These are phyloP conservation scores for Escarpia spicata DNA, from an alignment of 2,888 invertebrate species.

Conservation along the genomic window DNA sequence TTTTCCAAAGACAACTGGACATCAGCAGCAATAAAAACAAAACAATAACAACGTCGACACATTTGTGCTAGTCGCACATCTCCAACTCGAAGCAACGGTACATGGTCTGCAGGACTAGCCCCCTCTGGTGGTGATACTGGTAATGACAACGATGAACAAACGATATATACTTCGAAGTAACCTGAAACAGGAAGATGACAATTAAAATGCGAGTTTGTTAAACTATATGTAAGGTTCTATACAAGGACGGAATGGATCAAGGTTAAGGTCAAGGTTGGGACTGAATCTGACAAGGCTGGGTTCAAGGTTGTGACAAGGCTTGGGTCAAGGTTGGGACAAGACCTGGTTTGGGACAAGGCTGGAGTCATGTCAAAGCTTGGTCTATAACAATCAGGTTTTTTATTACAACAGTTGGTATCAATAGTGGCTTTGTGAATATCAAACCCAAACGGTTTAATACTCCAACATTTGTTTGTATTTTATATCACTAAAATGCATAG, in stretches of 20 bases:
- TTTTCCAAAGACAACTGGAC: neutral
- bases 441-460: too few species aligned
- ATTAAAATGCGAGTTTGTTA: neutral
- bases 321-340: too few species aligned
- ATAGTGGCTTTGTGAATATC: too few species aligned
- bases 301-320: too few species aligned
- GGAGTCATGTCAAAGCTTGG: too few species aligned
- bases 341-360: too few species aligned
- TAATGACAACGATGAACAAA: neutral
- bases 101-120: slow-evolving; percentile 13
- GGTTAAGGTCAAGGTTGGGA: neutral
- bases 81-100: neutral
- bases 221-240: neutral
- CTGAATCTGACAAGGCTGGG: too few species aligned
- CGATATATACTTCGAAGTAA: neutral
- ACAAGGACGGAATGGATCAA: neutral
- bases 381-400: neutral
- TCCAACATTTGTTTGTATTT: too few species aligned
- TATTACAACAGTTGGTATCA: neutral
- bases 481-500: too few species aligned
- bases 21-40: neutral
- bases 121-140: neutral
- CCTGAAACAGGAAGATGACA: neutral
- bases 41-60: neutral
- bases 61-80: neutral